phyloP scores from a whole-genome alignment of 2,113 vertebrate genomes.

The Nothobranchius kuhntae region DNA sequence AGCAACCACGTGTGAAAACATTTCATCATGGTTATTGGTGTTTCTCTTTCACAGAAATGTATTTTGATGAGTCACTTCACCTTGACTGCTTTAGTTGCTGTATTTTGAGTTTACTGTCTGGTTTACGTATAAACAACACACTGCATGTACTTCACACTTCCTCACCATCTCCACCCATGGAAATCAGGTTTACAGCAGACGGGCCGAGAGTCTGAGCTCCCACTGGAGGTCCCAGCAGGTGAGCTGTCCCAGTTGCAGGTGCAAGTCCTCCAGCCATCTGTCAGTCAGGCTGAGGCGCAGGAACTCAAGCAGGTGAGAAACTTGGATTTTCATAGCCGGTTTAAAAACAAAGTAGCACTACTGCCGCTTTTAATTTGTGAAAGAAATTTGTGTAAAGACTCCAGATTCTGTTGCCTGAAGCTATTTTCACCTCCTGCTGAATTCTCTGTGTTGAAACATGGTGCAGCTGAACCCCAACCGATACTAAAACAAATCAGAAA shows the following conservation, averaged over 20 bases:
- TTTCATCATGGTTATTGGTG: slow-evolving; percentile 48
- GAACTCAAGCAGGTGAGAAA: slow-evolving; percentile 88
- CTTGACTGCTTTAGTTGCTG: slow-evolving; percentile 57
- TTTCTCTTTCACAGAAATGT: slow-evolving; percentile 50
- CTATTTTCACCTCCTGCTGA: no score
- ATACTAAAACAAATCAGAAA: background rate
- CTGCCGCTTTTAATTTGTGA: slow-evolving; percentile 2
- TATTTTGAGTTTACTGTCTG: slow-evolving; percentile 59
- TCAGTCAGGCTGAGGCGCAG: slow-evolving; percentile 85
- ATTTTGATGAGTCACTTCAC: slow-evolving; percentile 66
- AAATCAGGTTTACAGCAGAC: slow-evolving; percentile 69
- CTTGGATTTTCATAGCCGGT: background rate
- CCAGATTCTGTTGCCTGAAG: no score
- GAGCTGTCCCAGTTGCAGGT: slow-evolving; percentile 78
- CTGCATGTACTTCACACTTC: slow-evolving; percentile 52
- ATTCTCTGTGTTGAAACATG: no score
- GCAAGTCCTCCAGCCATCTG: slow-evolving; percentile 75
- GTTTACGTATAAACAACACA: slow-evolving; percentile 58
- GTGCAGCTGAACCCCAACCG: no score
- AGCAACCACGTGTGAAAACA: slow-evolving; percentile 54
- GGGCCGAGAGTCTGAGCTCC: slow-evolving; percentile 72
- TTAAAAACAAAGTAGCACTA: slow-evolving; percentile 9
- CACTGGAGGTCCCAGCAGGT: slow-evolving; percentile 70
- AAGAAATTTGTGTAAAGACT: background rate
- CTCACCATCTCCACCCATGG: slow-evolving; percentile 75